Evolutionary conservation across 2,888 invertebrate genomes (phyloP).

Genomic region (Protophormia terraenovae): DNA sequence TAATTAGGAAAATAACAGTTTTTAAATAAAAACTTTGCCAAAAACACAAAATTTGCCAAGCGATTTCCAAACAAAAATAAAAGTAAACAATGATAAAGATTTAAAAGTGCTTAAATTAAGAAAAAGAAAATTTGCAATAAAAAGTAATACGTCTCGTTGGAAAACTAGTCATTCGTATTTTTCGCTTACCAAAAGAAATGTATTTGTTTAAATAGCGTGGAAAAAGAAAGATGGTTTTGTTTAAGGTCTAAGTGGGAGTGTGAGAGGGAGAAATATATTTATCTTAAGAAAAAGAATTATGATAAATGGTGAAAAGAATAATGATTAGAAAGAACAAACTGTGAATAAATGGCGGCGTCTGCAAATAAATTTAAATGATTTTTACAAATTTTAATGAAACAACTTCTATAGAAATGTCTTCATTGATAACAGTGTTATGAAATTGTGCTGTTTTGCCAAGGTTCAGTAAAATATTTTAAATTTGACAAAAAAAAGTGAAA

Average conservation of each 20-base stretch:
- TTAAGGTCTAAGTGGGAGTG: not conserved
- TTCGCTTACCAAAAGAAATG: not conserved
- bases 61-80: not conserved
- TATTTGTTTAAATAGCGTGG: conserved; percentile 67
- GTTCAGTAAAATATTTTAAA: not conserved
- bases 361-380: not conserved
- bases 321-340: not conserved
- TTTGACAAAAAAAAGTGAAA: not conserved
- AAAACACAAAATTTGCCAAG: not conserved
- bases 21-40: conserved; percentile 21
- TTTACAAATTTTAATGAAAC: too few relatives aligned
- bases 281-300: not conserved
- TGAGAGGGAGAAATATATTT: conserved; percentile 23
- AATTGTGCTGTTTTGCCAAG: not conserved
- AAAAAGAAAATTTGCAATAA: conserved; percentile 19
- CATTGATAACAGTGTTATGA: too few relatives aligned
- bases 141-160: not conserved
- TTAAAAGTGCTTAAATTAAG: conserved; percentile 2
- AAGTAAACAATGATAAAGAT: not conserved
- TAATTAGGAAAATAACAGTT: conserved; percentile 31
- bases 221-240: not conserved
- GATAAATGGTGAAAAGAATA: not conserved
- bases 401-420: too few relatives aligned
- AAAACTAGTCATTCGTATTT: conserved; percentile 69
- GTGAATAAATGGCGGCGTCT: not conserved